Evolutionary conservation across 1,140 invertebrate species (phyloP).

Genomic region (Goniozus legneri): DNA sequence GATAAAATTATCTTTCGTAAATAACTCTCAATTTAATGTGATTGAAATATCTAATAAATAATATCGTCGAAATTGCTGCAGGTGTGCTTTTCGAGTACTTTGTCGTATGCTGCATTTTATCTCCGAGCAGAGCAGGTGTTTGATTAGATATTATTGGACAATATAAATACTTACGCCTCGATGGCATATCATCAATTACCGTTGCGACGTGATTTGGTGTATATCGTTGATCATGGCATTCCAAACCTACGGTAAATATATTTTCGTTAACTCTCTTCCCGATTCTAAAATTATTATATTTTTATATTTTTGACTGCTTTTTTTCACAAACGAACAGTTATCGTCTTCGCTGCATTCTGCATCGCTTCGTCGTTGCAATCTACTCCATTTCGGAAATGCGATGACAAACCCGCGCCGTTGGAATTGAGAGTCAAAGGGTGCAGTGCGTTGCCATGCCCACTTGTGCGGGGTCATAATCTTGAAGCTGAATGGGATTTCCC

Average conservation of each 20-base stretch:
- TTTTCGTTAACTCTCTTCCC: too few species aligned
- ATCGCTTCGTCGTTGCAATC: slow-evolving; percentile 20
- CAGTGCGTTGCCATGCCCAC: slow-evolving; percentile 17
- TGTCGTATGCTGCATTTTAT: slow-evolving; percentile 1
- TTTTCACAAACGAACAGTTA: slow-evolving; percentile 14
- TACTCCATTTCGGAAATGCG: slow-evolving; percentile 18
- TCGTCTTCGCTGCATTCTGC: slow-evolving; percentile 18
- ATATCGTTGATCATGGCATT: slow-evolving; percentile 6
- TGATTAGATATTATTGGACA: slow-evolving; percentile 25
- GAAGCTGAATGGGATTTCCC: slow-evolving; percentile 26
- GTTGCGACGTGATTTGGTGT: not conserved
- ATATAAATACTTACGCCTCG: slow-evolving; percentile 16
- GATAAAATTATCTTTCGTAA: too few species aligned
- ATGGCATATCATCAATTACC: not conserved
- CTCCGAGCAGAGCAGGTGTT: not conserved
- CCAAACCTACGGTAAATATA: slow-evolving; percentile 13
- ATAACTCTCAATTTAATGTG: too few species aligned
- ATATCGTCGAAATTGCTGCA: too few species aligned
- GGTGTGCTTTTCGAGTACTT: slow-evolving; percentile 18
- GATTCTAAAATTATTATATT: not conserved
- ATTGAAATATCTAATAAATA: too few species aligned
- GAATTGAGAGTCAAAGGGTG: slow-evolving; percentile 25
- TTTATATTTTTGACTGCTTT: not conserved
- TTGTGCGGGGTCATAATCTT: slow-evolving; percentile 18
- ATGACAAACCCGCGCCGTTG: slow-evolving; percentile 6